A percentile compares a stretch with the other conserved stretches of the same genome.
phyloP scores from a whole-genome alignment of 2,797 vertebrate species.

The Eulemur rubriventer region DNA sequence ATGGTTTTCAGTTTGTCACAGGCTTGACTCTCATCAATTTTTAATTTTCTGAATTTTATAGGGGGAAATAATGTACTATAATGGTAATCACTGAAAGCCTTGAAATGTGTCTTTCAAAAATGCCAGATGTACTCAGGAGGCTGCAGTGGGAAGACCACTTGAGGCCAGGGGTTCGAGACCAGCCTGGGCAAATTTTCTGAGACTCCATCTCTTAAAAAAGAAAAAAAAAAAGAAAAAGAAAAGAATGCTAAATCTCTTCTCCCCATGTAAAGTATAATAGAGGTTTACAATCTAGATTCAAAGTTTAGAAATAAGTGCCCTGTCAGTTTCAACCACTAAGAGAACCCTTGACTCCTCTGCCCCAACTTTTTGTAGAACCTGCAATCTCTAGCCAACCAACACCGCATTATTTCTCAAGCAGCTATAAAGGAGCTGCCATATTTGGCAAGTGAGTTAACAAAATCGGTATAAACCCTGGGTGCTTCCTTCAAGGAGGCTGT shows the following conservation, averaged over 20 bases:
- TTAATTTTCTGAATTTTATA: slow-evolving; percentile 28
- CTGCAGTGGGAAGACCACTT: not conserved
- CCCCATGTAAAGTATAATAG: not conserved
- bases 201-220: not conserved
- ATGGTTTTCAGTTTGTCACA: not conserved
- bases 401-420: not conserved
- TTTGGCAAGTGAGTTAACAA: not conserved
- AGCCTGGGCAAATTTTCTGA: not conserved
- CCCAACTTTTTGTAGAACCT: not conserved
- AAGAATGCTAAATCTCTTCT: not conserved
- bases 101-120: not conserved
- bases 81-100: not conserved
- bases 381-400: not conserved
- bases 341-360: not conserved
- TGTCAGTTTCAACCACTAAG: not conserved
- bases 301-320: not conserved
- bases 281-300: not conserved
- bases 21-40: not conserved
- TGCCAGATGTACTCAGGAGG: not conserved
- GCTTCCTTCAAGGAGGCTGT: not conserved
- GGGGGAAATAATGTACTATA: not conserved
- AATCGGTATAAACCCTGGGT: not conserved
- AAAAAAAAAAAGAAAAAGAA: not conserved
- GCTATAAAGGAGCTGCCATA: not conserved
- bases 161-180: not conserved